Evolutionary conservation across 2,113 vertebrate genomes (phyloP).

Genomic region (Scomber scombrus): DNA sequence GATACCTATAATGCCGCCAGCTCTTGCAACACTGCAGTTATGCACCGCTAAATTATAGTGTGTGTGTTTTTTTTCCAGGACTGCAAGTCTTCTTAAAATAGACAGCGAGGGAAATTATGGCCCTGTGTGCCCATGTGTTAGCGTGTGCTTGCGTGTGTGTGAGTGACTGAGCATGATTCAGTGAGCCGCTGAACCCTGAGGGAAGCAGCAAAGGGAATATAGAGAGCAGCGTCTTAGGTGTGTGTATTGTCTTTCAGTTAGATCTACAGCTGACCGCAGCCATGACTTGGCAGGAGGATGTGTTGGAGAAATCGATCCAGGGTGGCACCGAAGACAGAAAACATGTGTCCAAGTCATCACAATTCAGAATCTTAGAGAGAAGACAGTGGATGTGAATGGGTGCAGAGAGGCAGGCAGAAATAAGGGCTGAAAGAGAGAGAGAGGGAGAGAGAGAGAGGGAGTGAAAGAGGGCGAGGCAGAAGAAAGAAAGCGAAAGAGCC

Average conservation of each 20-base stretch:
- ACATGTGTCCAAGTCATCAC: constrained; percentile 31
- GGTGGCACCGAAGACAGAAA: constrained; percentile 1
- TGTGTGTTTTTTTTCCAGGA: constrained; percentile 51
- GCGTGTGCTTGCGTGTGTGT: constrained; percentile 27
- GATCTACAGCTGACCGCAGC: constrained; percentile 17
- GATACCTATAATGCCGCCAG: constrained; percentile 45
- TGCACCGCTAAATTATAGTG: constrained; percentile 74
- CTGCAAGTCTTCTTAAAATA: constrained; percentile 74
- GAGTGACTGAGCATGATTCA: constrained; percentile 39
- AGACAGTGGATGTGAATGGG: neutral
- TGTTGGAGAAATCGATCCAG: constrained; percentile 40
- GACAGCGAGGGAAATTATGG: constrained; percentile 68
- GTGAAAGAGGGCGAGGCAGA: no score
- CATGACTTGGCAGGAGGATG: constrained; percentile 21
- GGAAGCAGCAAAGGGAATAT: constrained; percentile 17
- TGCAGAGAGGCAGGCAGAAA: neutral
- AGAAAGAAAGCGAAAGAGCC: no score
- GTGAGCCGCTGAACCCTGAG: constrained; percentile 30
- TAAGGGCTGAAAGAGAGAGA: neutral
- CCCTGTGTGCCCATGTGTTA: constrained; percentile 43
- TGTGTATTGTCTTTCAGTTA: constrained; percentile 21
- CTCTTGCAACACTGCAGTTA: constrained; percentile 51
- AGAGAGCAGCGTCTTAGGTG: neutral
- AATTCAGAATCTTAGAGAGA: constrained; percentile 2
- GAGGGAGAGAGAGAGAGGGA: neutral